Conservation (phyloP, 2,888 invertebrate species). For the Norana najaformis region DNA sequence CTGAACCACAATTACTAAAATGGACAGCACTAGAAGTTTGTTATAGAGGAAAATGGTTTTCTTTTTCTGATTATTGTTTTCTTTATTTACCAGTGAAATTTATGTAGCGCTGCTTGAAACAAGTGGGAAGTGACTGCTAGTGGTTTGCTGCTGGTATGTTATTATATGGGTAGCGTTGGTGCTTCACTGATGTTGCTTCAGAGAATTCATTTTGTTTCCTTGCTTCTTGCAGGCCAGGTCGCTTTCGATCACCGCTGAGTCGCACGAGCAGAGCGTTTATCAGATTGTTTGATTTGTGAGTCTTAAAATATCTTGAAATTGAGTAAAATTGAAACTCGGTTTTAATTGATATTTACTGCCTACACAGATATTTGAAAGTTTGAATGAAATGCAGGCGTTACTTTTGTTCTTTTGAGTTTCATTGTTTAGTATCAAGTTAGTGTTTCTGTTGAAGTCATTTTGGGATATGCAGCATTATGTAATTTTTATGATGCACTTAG, state of each 20-base stretch:
- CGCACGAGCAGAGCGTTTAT: constrained; percentile 33
- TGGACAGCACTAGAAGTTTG: background rate
- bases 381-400: background rate
- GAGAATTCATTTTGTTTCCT: background rate
- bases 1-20: background rate
- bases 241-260: background rate
- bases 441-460: too few relatives aligned
- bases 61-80: background rate
- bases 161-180: background rate
- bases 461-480: too few relatives aligned
- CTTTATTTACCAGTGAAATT: background rate
- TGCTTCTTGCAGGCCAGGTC: constrained; percentile 26
- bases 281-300: constrained; percentile 40
- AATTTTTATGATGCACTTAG: too few relatives aligned
- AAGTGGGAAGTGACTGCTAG: background rate
- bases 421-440: too few relatives aligned
- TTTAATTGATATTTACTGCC: background rate
- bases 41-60: background rate
- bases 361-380: background rate
- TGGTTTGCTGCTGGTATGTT: too few relatives aligned
- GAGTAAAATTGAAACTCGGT: background rate
- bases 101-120: background rate
- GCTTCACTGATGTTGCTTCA: background rate
- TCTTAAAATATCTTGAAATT: too few relatives aligned
- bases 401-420: background rate